Evolutionary conservation across 2,888 invertebrate genomes (phyloP), one percentile per base, ranked within the genome.

Genomic region (Ormyrus rosae): DNA sequence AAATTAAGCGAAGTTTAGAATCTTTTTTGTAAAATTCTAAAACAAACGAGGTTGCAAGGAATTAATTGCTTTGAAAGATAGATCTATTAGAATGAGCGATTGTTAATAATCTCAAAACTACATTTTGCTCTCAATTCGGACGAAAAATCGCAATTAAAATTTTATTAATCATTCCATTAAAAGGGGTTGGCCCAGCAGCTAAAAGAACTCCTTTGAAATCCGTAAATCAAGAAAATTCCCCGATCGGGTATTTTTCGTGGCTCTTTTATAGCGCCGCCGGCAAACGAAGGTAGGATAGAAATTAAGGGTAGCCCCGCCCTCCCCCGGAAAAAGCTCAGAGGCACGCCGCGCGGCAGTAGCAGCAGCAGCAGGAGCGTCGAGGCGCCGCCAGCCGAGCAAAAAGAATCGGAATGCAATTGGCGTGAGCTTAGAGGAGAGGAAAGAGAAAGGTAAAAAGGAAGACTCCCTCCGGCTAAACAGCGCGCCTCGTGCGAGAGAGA

Each of bases 391-490:
- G 61, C 48, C 64, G 77, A 77, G 70, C 63, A 77, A 77, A 77
- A 88, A 87, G 86, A 87, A 80, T 73, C 86, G 85, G 85, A 85
- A 86, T 86, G 87, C 87, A 88, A 88, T 88, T 86, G 88, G 85
- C 84, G 86, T 84, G 71, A 78, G 78, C 63, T 76, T 63, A 72
- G 61, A 67, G 67, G 76, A 55, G 76, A 69, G 13, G 53, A 56
- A 55, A 55, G 19, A 46, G 76, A 60, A 13, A 58, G 68, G 19
- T 13, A 55, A n/a, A 72, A 60, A 48, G 63, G 9, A 5, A 53
- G 48, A 7, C 61, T 51, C 45, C 55, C 56, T 19, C 46, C 55
- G 55, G 63, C 53, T 63, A 68, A 67, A 64, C 50, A 64, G 9
- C 55, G 64, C 58, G 45, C 19, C n/a, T 11, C n/a, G 9, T 4